Conservation (phyloP, 2,113 vertebrate species). For the cattle (Bos taurus) region DNA sequence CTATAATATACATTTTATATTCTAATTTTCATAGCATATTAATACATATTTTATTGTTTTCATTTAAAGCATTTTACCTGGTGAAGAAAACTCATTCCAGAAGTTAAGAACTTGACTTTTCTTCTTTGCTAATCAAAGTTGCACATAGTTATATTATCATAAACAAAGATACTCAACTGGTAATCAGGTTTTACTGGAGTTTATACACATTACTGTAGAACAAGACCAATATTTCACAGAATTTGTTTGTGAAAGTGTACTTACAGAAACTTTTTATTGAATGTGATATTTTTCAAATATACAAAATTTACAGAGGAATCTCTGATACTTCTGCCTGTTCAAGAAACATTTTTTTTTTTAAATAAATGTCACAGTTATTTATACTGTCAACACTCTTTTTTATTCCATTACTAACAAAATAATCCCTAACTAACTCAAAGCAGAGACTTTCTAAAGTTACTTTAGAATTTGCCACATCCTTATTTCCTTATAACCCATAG, state of each 20-base stretch:
- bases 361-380: not conserved
- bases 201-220: not conserved
- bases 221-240: not conserved
- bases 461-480: not conserved
- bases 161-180: not conserved
- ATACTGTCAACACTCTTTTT: not conserved
- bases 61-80: not conserved
- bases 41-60: not conserved
- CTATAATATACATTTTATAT: not conserved
- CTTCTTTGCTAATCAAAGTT: constrained; percentile 6
- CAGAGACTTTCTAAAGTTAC: not conserved
- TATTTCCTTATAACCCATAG: not conserved
- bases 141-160: not conserved
- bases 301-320: not conserved
- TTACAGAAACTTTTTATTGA: not conserved
- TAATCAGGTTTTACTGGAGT: not conserved
- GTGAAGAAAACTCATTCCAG: not conserved
- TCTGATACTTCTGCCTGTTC: not conserved
- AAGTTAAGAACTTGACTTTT: not conserved
- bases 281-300: constrained; percentile 8
- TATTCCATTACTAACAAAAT: not conserved
- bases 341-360: not conserved
- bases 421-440: not conserved
- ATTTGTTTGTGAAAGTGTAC: not conserved
- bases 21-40: not conserved